Evolutionary conservation across 2,797 vertebrate genomes (phyloP).

Genomic region (Malurus splendens): DNA sequence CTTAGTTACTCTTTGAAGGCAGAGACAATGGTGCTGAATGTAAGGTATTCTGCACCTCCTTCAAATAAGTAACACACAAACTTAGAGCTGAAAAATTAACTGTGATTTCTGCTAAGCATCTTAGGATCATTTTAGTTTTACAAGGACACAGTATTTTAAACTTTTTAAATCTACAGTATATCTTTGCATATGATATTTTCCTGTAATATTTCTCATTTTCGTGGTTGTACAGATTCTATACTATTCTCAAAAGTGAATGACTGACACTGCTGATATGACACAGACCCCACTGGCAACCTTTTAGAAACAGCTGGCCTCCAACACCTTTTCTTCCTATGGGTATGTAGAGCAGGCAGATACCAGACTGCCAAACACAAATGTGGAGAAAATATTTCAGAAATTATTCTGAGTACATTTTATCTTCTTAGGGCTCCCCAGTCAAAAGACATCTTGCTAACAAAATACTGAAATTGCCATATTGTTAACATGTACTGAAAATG

Average conservation of each 20-base stretch:
- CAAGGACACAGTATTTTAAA: neutral
- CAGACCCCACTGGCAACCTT: neutral
- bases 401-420: neutral
- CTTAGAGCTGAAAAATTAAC: neutral
- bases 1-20: slow-evolving; percentile 23
- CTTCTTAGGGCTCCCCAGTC: neutral
- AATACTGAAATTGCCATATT: neutral
- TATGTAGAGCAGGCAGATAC: neutral
- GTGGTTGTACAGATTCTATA: neutral
- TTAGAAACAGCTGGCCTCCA: neutral
- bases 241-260: neutral
- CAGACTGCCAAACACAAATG: neutral
- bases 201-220: neutral
- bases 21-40: neutral
- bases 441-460: neutral
- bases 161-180: neutral
- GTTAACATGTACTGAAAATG: neutral
- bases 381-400: neutral
- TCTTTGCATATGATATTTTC: neutral
- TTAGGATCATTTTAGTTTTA: neutral
- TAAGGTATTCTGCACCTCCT: neutral
- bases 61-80: neutral
- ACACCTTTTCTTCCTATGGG: neutral
- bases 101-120: neutral
- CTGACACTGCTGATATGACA: neutral